A percentile compares a stretch with the other conserved stretches of the same genome.
Evolutionary conservation across 1,140 invertebrate genomes (phyloP).

Genomic region (Littorina saxatilis): DNA sequence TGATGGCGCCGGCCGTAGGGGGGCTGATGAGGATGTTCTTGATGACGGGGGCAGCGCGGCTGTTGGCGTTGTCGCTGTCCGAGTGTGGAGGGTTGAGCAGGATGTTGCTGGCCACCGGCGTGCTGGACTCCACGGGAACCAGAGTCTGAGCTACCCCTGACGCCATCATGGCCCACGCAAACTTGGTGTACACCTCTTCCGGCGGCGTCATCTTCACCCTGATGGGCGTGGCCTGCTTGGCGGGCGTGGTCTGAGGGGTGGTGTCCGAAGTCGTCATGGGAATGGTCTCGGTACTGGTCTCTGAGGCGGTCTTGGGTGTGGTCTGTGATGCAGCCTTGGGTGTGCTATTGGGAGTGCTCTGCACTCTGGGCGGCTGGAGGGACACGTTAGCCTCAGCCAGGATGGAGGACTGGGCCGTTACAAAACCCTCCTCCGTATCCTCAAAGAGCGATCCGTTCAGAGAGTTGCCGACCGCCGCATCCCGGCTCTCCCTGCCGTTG

Average conservation of each 20-base stretch:
- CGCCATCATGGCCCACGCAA: constrained; percentile 27
- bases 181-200: constrained; percentile 19
- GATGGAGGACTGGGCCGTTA: constrained; percentile 26
- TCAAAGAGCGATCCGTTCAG: constrained; percentile 30
- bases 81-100: constrained; percentile 23
- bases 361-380: not conserved
- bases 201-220: not conserved
- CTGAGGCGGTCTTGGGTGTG: too few relatives aligned
- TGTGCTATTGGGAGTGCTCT: not conserved
- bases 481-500: constrained; percentile 14
- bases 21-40: constrained; percentile 33
- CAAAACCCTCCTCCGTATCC: constrained; percentile 25
- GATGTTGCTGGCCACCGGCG: constrained; percentile 5
- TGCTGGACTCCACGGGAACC: not conserved
- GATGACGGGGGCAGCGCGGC: not conserved
- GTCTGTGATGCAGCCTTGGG: too few relatives aligned
- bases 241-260: not conserved
- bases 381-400: constrained; percentile 3
- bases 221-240: not conserved
- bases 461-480: constrained; percentile 3
- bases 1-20: not conserved
- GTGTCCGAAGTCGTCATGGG: too few relatives aligned
- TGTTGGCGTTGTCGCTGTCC: not conserved
- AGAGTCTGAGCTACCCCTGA: constrained; percentile 26
- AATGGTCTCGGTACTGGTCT: too few relatives aligned